These are phyloP conservation scores for Philotrypesis tridentata DNA, from an alignment of 1,140 invertebrate species.

Conservation along the genomic window DNA sequence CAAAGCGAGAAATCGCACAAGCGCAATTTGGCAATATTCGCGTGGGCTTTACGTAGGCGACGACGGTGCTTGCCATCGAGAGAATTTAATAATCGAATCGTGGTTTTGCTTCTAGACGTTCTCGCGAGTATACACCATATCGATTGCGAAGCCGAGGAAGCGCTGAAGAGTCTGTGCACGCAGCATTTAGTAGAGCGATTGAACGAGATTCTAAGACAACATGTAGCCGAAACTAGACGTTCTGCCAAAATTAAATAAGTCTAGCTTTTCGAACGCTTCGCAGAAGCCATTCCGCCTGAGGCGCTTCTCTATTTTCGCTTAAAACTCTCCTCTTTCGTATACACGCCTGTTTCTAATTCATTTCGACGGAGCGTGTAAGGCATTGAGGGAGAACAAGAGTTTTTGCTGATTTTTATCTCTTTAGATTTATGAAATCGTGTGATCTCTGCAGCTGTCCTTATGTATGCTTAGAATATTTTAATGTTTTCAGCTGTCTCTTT, in stretches of 20 bases:
- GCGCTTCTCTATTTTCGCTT: slow-evolving; percentile 5
- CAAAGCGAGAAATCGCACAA: slow-evolving; percentile 20
- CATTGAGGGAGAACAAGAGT: neutral
- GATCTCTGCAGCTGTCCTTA: neutral
- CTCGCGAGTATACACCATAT: no score
- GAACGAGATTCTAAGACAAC: no score
- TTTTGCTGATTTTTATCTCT: slow-evolving; percentile 3
- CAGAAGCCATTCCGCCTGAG: slow-evolving; percentile 7
- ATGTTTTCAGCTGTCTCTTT: neutral
- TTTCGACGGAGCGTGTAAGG: neutral
- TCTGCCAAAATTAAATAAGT: neutral
- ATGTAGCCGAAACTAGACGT: neutral
- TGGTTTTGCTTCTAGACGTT: neutral
- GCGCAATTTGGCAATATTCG: neutral
- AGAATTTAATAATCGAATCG: slow-evolving; percentile 5
- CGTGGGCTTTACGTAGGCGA: neutral
- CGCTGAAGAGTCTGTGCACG: no score
- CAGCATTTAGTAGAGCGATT: no score
- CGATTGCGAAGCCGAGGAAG: neutral
- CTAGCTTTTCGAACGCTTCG: neutral
- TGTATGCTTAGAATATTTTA: no score
- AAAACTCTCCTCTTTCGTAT: neutral
- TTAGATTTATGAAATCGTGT: neutral
- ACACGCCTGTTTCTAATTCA: slow-evolving; percentile 25
- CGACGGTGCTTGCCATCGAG: neutral